These are phyloP conservation scores for Himalopsyche phryganea DNA, from an alignment of 1,140 invertebrate genomes.

Conservation along the genomic window DNA sequence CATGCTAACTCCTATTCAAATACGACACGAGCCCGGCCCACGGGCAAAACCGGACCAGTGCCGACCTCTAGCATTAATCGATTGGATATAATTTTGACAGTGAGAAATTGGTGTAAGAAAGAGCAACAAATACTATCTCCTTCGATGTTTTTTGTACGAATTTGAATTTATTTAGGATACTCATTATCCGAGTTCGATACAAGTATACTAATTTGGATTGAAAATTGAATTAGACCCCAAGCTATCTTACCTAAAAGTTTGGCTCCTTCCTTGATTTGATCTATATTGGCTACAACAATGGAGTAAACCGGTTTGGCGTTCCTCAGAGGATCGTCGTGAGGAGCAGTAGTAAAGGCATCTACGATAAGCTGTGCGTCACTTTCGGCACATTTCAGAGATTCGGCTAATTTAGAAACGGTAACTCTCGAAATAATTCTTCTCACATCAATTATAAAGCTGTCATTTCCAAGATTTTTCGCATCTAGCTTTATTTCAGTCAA, in stretches of 20 bases:
- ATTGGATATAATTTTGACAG: no score
- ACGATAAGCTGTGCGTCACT: constrained; percentile 47
- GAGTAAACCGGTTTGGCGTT: constrained; percentile 51
- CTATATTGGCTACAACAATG: constrained; percentile 40
- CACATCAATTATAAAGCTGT: constrained; percentile 45
- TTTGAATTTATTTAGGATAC: no score
- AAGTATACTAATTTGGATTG: no score
- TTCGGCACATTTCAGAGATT: constrained; percentile 40
- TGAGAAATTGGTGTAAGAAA: no score
- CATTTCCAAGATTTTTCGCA: constrained; percentile 44
- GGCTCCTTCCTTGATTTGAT: constrained; percentile 43
- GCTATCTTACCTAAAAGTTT: constrained; percentile 44
- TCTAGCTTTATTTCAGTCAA: constrained; percentile 47
- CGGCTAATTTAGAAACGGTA: constrained; percentile 35
- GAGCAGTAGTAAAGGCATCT: constrained; percentile 46
- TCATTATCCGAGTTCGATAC: no score
- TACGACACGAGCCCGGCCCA: no score
- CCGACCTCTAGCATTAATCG: no score
- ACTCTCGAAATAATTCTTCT: constrained; percentile 38
- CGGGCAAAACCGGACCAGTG: no score
- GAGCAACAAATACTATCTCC: no score
- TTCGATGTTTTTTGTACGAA: no score
- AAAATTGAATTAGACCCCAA: no score
- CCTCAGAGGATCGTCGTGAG: constrained; percentile 46
- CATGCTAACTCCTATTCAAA: no score